These are phyloP conservation scores for Anthonomus grandis DNA, from an alignment of 1,140 invertebrate genomes.

Conservation along the genomic window DNA sequence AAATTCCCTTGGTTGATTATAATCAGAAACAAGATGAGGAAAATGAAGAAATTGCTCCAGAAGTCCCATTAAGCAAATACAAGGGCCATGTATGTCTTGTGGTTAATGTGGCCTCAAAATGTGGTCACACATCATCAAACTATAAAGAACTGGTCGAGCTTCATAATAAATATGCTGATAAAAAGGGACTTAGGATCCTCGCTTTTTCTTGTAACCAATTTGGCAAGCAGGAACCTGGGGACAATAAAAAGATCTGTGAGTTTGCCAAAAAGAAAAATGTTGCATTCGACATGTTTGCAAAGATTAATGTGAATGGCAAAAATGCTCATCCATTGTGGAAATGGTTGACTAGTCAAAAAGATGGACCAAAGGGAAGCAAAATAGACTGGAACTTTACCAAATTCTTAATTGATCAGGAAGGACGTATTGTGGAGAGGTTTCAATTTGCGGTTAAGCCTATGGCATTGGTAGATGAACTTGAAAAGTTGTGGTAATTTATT, in stretches of 20 bases:
- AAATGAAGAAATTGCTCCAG: no score
- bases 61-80: conserved; percentile 69
- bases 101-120: conserved; percentile 85
- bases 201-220: conserved; percentile 96
- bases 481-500: conserved; percentile 61
- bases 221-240: conserved; percentile 73
- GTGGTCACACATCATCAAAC: conserved; percentile 75
- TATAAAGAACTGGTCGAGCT: conserved; percentile 72
- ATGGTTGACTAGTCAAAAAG: conserved; percentile 56
- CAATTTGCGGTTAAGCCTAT: conserved; percentile 71
- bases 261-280: conserved; percentile 69
- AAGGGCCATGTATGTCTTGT: conserved; percentile 68
- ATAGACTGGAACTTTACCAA: conserved; percentile 99
- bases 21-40: no score
- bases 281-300: conserved; percentile 75
- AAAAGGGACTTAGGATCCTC: conserved; percentile 67
- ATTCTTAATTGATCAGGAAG: conserved; percentile 86
- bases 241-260: conserved; percentile 67
- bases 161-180: conserved; percentile 66
- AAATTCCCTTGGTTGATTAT: no score
- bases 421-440: conserved; percentile 77
- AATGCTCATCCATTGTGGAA: conserved; percentile 81
- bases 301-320: conserved; percentile 85
- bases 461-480: conserved; percentile 60
- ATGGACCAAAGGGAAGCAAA: conserved; percentile 62